Evolutionary conservation across 2,113 vertebrate genomes (phyloP).

Genomic region (Plecturocebus donacophilus): DNA sequence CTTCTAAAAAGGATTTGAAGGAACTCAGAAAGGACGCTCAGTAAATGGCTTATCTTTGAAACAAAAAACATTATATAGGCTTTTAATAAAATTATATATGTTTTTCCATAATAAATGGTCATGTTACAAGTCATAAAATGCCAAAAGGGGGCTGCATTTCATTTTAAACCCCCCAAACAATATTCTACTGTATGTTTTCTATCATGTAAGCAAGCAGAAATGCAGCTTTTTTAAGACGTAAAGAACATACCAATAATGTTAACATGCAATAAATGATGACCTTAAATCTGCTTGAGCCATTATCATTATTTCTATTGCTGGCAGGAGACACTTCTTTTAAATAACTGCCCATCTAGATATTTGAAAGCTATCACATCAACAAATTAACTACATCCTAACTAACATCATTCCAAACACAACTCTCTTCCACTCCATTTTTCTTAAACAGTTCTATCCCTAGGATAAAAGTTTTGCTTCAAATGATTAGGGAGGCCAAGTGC

Average conservation of each 20-base stretch:
- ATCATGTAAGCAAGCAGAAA: not conserved
- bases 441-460: not conserved
- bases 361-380: constrained; percentile 1
- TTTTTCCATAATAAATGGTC: not conserved
- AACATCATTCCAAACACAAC: not conserved
- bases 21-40: constrained; percentile 34
- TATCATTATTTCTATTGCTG: not conserved
- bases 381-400: not conserved
- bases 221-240: not conserved
- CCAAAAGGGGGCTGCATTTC: constrained; percentile 1
- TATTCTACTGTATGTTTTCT: not conserved
- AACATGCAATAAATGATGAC: not conserved
- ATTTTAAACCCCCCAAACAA: not conserved
- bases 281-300: not conserved
- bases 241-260: constrained; percentile 26
- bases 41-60: constrained; percentile 18
- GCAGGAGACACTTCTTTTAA: not conserved
- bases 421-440: not conserved
- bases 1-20: constrained; percentile 31
- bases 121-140: not conserved
- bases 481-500: too few relatives aligned
- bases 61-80: constrained; percentile 25
- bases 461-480: constrained; percentile 15
- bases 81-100: constrained; percentile 8
- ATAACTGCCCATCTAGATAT: not conserved